These are phyloP conservation scores for Atethmia centrago DNA, from an alignment of 2,888 invertebrate genomes.

Conservation along the genomic window DNA sequence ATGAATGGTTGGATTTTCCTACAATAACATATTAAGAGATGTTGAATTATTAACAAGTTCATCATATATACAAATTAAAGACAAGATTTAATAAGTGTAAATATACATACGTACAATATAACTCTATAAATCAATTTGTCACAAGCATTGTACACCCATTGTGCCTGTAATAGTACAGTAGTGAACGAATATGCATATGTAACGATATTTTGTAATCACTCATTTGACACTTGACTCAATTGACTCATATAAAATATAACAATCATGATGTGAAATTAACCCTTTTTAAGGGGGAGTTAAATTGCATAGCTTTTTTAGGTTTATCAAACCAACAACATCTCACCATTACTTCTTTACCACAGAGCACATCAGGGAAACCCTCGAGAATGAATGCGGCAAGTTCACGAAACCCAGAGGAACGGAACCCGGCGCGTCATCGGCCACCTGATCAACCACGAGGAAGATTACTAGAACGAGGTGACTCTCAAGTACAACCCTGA, in stretches of 20 bases:
- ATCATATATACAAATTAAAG: neutral
- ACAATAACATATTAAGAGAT: neutral
- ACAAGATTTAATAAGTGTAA: neutral
- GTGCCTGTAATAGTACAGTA: neutral
- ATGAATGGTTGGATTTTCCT: neutral
- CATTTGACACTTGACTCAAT: neutral
- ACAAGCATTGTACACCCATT: neutral
- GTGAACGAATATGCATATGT: neutral
- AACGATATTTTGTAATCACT: neutral
- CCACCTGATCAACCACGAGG: conserved; percentile 76
- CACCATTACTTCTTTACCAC: conserved; percentile 15
- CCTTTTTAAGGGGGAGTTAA: neutral
- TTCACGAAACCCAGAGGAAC: conserved; percentile 73
- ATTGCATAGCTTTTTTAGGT: neutral
- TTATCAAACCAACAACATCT: neutral
- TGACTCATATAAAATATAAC: too few species aligned
- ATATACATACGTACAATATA: too few species aligned
- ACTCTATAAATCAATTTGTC: neutral
- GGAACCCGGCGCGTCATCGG: conserved; percentile 73
- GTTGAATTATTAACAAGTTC: neutral
- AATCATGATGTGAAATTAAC: neutral
- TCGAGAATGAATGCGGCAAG: conserved; percentile 74
- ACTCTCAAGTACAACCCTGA: conserved; percentile 81
- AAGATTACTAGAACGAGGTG: conserved; percentile 80
- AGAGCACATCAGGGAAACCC: conserved; percentile 79